Conservation (phyloP, 35 echinoderm and acorn worm species). For the Holothuria glaberrima region DNA sequence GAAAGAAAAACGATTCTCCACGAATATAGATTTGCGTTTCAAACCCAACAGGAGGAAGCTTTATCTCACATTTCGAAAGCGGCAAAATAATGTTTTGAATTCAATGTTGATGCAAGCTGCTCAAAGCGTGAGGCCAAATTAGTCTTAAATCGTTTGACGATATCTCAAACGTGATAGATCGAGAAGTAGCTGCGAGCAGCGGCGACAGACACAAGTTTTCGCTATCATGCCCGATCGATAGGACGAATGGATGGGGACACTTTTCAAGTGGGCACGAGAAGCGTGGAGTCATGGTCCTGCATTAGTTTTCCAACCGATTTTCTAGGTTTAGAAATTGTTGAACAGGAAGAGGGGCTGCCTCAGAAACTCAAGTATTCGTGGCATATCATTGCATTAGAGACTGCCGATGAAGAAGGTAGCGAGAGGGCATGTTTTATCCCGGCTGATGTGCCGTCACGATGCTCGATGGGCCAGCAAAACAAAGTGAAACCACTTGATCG, state of each 20-base stretch:
- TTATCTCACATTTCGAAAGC: slow-evolving; percentile 31
- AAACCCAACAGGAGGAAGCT: slow-evolving; percentile 45
- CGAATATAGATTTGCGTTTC: slow-evolving; percentile 58
- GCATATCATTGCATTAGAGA: slow-evolving; percentile 57
- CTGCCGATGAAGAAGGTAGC: neutral
- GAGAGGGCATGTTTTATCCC: neutral
- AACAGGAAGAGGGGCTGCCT: slow-evolving; percentile 7
- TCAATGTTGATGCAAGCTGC: slow-evolving; percentile 29
- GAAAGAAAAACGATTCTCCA: slow-evolving; percentile 56
- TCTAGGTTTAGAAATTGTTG: slow-evolving; percentile 28
- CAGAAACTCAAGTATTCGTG: slow-evolving; percentile 45
- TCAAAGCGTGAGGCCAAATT: slow-evolving; percentile 54
- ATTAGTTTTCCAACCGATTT: slow-evolving; percentile 32
- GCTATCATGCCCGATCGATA: slow-evolving; percentile 48
- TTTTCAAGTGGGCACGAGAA: slow-evolving; percentile 45
- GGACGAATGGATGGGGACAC: slow-evolving; percentile 34
- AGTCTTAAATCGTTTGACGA: slow-evolving; percentile 48
- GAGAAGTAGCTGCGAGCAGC: neutral
- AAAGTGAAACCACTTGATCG: neutral
- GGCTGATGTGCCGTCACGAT: slow-evolving; percentile 30
- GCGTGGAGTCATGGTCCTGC: slow-evolving; percentile 43
- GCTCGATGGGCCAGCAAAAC: slow-evolving; percentile 30
- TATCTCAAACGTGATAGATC: slow-evolving; percentile 39
- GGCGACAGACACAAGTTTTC: slow-evolving; percentile 43
- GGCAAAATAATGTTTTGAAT: slow-evolving; percentile 56